These are phyloP conservation scores for Oncopodura yosiiana DNA, from an alignment of 1,140 invertebrate species.

Conservation along the genomic window DNA sequence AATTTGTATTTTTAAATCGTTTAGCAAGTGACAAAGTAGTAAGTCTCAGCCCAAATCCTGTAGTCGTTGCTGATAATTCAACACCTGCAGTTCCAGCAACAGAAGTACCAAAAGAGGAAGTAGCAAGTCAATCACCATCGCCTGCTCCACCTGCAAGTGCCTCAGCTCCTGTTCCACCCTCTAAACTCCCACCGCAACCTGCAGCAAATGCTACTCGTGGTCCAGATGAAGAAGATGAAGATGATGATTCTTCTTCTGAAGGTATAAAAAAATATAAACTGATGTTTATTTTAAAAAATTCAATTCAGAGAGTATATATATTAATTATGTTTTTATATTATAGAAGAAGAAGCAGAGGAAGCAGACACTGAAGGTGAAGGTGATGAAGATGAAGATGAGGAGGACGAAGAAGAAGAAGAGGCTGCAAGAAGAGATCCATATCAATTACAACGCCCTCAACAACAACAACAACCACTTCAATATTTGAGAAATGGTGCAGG, in stretches of 20 bases:
- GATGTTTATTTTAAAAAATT: not conserved
- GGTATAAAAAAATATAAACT: constrained; percentile 1
- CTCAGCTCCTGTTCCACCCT: not conserved
- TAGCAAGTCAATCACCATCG: not conserved
- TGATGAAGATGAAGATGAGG: constrained; percentile 2
- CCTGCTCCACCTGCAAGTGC: not conserved
- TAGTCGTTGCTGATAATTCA: not conserved
- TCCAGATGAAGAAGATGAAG: no score
- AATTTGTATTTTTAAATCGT: not conserved
- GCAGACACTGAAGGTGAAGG: not conserved
- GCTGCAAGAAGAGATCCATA: not conserved
- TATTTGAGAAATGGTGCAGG: no score
- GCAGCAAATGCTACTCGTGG: not conserved
- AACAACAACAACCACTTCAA: not conserved
- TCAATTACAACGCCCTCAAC: not conserved
- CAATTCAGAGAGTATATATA: not conserved
- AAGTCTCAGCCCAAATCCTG: not conserved
- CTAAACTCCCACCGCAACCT: no score
- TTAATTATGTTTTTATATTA: no score
- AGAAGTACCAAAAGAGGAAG: not conserved
- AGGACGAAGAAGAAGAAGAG: not conserved
- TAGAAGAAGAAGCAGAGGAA: constrained; percentile 4
- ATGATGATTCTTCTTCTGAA: no score
- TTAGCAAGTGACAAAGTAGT: no score
- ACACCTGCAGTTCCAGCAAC: constrained; percentile 4